Evolutionary conservation across 2,113 vertebrate species (phyloP).

Genomic region (Sturnira hondurensis): DNA sequence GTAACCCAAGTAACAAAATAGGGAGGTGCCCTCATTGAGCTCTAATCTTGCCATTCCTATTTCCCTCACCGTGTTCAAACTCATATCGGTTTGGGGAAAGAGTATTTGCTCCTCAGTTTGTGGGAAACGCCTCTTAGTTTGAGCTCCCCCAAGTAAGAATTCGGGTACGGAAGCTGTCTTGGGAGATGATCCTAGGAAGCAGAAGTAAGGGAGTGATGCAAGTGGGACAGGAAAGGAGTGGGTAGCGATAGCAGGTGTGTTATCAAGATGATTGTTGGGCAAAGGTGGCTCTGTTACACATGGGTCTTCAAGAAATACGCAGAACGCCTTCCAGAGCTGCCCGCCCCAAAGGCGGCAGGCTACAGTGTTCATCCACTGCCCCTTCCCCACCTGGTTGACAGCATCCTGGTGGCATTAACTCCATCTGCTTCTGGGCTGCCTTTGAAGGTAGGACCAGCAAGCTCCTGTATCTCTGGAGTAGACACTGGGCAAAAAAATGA

Average conservation of each 20-base stretch:
- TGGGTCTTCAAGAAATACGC: not conserved
- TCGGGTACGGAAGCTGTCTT: not conserved
- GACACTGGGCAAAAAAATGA: not conserved
- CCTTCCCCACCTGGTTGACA: not conserved
- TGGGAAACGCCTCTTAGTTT: not conserved
- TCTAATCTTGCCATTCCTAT: not conserved
- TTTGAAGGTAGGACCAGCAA: not conserved
- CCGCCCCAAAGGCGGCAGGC: not conserved
- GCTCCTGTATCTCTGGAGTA: not conserved
- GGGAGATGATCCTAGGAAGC: not conserved
- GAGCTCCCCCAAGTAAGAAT: not conserved
- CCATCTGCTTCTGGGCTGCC: not conserved
- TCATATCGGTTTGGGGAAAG: not conserved
- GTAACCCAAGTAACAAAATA: not conserved
- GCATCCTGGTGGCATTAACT: not conserved
- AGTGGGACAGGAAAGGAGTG: not conserved
- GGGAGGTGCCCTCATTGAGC: not conserved
- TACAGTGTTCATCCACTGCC: not conserved
- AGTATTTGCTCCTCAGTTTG: not conserved
- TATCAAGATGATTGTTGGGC: not conserved
- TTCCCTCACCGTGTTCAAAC: not conserved
- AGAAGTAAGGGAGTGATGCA: not conserved
- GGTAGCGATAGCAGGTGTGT: not conserved
- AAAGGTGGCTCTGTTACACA: not conserved
- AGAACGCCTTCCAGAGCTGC: not conserved